These are phyloP conservation scores for Pseudonaja textilis DNA, from an alignment of 2,113 vertebrate species.

Conservation along the genomic window DNA sequence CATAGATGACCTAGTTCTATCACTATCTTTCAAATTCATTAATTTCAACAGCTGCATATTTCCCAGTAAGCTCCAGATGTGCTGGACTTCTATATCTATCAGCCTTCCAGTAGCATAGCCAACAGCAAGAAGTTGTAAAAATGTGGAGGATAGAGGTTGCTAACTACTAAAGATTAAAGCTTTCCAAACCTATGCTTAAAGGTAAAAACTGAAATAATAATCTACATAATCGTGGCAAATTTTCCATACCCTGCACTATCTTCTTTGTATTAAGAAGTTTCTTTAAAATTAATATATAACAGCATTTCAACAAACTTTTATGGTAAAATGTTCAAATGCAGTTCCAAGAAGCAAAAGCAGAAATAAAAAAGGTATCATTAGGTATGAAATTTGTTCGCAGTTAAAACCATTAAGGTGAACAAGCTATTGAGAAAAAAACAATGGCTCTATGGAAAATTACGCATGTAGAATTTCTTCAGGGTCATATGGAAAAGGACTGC, in stretches of 20 bases:
- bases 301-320: neutral
- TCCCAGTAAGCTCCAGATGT: neutral
- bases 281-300: neutral
- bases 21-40: neutral
- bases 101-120: neutral
- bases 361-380: fast-evolving
- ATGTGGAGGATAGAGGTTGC: neutral
- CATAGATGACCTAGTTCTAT: neutral
- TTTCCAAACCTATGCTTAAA: neutral
- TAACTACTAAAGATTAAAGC: neutral
- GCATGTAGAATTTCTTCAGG: neutral
- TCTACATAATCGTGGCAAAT: neutral
- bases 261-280: neutral
- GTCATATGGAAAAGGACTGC: neutral
- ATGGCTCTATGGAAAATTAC: neutral
- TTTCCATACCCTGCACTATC: neutral
- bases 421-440: neutral
- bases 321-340: neutral
- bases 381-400: neutral
- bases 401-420: neutral
- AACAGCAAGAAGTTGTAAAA: neutral
- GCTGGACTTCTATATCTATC: neutral
- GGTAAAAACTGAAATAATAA: neutral
- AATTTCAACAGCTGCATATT: neutral
- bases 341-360: fast-evolving